phyloP scores from a whole-genome alignment of 2,113 vertebrate genomes.

The Phaethornis superciliosus region DNA sequence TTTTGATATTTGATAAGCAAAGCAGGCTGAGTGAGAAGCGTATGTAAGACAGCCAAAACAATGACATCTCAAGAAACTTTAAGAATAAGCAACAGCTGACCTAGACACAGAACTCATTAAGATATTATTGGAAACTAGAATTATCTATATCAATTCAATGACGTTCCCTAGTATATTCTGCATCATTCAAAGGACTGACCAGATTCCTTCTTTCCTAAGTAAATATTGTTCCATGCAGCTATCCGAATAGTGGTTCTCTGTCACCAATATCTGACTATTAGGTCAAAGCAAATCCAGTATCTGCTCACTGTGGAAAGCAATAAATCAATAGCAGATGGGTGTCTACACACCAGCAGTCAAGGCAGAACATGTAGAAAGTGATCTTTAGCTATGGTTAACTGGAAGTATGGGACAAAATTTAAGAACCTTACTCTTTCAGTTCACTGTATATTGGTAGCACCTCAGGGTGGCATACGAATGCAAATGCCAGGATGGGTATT shows the following conservation, averaged over 20 bases:
- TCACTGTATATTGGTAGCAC: constrained; percentile 98
- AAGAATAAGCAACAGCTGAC: background rate
- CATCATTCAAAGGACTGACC: background rate
- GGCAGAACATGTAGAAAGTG: background rate
- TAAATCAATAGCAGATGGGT: background rate
- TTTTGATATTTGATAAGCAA: background rate
- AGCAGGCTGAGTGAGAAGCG: background rate
- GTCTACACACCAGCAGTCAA: background rate
- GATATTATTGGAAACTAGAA: background rate
- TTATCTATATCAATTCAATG: background rate
- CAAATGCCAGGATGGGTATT: constrained; percentile 96
- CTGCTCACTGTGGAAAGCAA: background rate
- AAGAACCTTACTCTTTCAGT: constrained; percentile 90
- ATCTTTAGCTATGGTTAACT: background rate
- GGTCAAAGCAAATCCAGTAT: background rate
- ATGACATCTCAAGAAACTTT: background rate
- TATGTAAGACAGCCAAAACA: background rate
- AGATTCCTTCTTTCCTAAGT: background rate
- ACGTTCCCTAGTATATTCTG: background rate
- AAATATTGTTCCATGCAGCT: fast-evolving
- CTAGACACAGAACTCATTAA: background rate
- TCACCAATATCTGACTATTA: background rate
- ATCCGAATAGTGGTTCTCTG: background rate
- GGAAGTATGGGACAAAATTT: constrained; percentile 44
- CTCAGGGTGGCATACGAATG: constrained; percentile 97